Evolutionary conservation across 2,888 invertebrate genomes (phyloP), one percentile per base, ranked within the genome.

Genomic region (Dasysyrphus albostriatus): DNA sequence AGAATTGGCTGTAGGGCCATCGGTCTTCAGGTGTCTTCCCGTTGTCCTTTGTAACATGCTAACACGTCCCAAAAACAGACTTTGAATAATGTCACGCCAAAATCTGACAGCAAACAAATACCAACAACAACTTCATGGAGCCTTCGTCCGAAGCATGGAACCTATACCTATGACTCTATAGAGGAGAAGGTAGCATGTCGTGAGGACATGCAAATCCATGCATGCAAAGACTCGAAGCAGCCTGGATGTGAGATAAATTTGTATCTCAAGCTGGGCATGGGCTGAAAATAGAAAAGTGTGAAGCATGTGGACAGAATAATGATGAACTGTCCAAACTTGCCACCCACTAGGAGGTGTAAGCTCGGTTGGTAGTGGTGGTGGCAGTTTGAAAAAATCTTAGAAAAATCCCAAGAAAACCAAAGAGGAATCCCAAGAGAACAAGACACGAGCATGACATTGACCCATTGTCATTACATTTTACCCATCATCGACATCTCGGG

Each of bases 61-160:
- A 83, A 87, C 83, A 87, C 87, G 83, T 87, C 83, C 83, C 78
- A 87, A 83, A 87, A 87, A 78, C 58, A 79, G 83, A 87, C 83
- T 87, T 83, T 87, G 87, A 87, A 87, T 87, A 87, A 87, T 87
- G 87, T 87, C 87, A 83, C 83, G 83, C 87, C 83, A 87, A 79
- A 83, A 87, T 82, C 69, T 85, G 85, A 85, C 85, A 82, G 73
- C 61, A 73, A 51, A 65, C 47, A 47, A 80, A 69, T 24, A 70
- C 67, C 44, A 70, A 70, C 70, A 63, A 59, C 79, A 49, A 76
- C 78, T 47, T 47, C 42, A 42, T 42, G 42, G 3, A 42, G 42
- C 44, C n/a, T 78, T 83, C 70, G 29, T 54, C 29, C 29, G 54
- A 54, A 54, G 29, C 1, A 9, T 9, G 4, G 0, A 2, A 24